Evolutionary conservation across 2,888 invertebrate species (phyloP).

Genomic region (Stenolophus ochropezus): DNA sequence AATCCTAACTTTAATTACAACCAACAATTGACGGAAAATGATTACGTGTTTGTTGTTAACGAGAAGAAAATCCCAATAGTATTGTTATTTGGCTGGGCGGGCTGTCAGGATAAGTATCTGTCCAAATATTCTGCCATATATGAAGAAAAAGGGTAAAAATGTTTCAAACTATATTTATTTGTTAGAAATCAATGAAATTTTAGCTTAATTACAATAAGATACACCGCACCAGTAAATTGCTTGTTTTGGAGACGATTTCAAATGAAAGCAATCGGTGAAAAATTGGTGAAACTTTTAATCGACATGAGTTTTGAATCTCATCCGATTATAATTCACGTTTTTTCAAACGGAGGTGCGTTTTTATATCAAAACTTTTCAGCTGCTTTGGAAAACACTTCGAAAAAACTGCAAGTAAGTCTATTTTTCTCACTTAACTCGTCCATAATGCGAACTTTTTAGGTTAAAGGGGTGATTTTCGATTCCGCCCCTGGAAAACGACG

Average conservation of each 20-base stretch:
- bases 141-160: constrained; percentile 81
- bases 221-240: constrained; percentile 81
- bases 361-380: constrained; percentile 81
- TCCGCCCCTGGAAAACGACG: constrained; percentile 82
- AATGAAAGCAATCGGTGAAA: constrained; percentile 78
- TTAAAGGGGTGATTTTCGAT: constrained; percentile 82
- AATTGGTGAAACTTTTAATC: constrained; percentile 79
- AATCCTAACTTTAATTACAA: constrained; percentile 73
- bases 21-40: constrained; percentile 70
- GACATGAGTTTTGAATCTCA: constrained; percentile 82
- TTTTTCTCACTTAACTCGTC: background rate
- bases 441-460: constrained; percentile 69
- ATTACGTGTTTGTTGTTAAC: constrained; percentile 77
- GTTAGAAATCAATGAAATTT: constrained; percentile 10
- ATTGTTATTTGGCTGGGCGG: constrained; percentile 86
- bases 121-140: constrained; percentile 87
- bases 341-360: constrained; percentile 86
- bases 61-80: constrained; percentile 81
- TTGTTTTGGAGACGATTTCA: constrained; percentile 79
- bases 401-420: constrained; percentile 73
- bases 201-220: constrained; percentile 83
- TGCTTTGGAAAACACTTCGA: constrained; percentile 75
- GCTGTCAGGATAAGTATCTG: constrained; percentile 85
- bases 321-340: constrained; percentile 84
- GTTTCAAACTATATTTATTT: background rate